Conservation (phyloP, 2,797 vertebrate genomes). For the Neopelma chrysocephalum region DNA sequence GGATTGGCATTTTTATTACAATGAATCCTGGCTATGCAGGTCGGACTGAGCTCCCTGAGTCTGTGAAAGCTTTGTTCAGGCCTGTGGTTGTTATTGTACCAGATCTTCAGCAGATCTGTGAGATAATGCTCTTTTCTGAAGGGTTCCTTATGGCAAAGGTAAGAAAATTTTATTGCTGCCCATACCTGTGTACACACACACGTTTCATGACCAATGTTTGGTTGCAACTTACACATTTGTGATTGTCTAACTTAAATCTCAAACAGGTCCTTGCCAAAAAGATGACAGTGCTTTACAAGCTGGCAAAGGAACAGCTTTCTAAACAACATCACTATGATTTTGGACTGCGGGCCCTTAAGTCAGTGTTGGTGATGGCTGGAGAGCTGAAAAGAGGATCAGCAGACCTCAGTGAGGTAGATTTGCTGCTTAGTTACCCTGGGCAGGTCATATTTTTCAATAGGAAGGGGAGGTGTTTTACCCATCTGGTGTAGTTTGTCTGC, state of each 20-base stretch:
- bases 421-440: neutral
- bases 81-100: constrained; percentile 97
- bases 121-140: constrained; percentile 99
- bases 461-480: neutral
- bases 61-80: constrained; percentile 95
- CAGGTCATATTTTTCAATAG: neutral
- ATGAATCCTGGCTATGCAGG: constrained; percentile 98
- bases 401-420: constrained; percentile 87
- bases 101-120: constrained; percentile 96
- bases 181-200: neutral
- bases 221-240: neutral
- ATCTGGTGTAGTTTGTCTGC: neutral
- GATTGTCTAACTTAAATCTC: neutral
- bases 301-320: constrained; percentile 92
- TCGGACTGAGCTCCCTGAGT: constrained; percentile 94
- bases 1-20: constrained; percentile 97
- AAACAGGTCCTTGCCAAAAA: constrained; percentile 92
- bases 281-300: constrained; percentile 97
- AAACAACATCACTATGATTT: constrained; percentile 98
- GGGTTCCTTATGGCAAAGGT: constrained; percentile 95
- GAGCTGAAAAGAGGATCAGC: constrained; percentile 92
- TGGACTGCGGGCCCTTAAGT: constrained; percentile 94
- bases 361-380: constrained; percentile 95
- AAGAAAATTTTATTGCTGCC: neutral
- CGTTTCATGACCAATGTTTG: neutral